phyloP scores from a whole-genome alignment of 2,113 vertebrate species.

The Boulengeromyrus knoepffleri region DNA sequence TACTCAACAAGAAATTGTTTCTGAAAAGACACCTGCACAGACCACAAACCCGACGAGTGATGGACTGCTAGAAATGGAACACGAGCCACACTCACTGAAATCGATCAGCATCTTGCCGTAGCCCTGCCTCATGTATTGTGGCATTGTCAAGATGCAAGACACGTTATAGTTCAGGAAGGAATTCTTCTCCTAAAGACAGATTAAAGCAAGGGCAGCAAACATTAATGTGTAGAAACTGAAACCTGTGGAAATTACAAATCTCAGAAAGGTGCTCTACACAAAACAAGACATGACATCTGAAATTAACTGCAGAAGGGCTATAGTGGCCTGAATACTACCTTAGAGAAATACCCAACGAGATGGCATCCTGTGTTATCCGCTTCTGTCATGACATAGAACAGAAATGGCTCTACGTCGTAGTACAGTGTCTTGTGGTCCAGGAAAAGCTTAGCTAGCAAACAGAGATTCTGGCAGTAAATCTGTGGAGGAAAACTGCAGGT shows the following conservation, averaged over 20 bases:
- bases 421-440: constrained; percentile 98
- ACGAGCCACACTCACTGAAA: constrained; percentile 77
- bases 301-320: neutral
- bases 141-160: constrained; percentile 97
- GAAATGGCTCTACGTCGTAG: constrained; percentile 96
- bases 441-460: constrained; percentile 95
- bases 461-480: constrained; percentile 98
- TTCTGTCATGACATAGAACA: constrained; percentile 98
- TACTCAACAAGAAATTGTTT: neutral
- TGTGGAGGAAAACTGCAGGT: constrained; percentile 34
- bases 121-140: constrained; percentile 96
- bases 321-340: constrained; percentile 57
- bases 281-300: neutral
- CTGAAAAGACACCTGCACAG: neutral
- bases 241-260: neutral
- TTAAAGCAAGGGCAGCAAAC: neutral
- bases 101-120: constrained; percentile 99
- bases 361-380: constrained; percentile 97
- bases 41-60: too few species aligned
- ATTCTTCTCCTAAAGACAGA: constrained; percentile 83
- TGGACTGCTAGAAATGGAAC: neutral
- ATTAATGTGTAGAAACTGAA: neutral
- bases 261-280: neutral
- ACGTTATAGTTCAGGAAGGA: constrained; percentile 99
- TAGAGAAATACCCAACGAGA: constrained; percentile 97